A percentile compares a stretch with the other conserved stretches of the same genome.
Evolutionary conservation across 2,888 invertebrate species (phyloP).

Genomic region (Heliconius cydno): DNA sequence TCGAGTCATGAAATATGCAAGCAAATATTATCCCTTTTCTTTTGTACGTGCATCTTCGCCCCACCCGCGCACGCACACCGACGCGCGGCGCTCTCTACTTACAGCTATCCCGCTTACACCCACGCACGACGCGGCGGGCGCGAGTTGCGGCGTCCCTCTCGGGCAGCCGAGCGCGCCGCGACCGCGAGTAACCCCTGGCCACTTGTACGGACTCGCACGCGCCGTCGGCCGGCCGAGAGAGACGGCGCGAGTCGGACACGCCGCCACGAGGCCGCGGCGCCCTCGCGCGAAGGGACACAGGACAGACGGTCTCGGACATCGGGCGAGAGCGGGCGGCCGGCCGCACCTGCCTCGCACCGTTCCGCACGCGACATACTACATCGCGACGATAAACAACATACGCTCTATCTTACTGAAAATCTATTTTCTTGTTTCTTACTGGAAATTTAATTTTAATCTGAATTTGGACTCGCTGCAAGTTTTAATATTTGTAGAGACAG

Average conservation of each 20-base stretch:
- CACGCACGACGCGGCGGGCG: conserved; percentile 55
- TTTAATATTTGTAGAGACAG: conserved; percentile 54
- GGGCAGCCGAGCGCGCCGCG: conserved; percentile 76
- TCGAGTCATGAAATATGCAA: conserved; percentile 84
- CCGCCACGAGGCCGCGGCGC: conserved; percentile 80
- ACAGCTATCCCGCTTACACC: conserved; percentile 68
- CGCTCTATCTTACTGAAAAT: conserved; percentile 53
- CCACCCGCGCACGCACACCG: conserved; percentile 83
- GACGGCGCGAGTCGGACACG: conserved; percentile 68
- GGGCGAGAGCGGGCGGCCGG: conserved; percentile 83
- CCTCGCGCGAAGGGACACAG: conserved; percentile 83
- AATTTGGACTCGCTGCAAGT: conserved; percentile 49
- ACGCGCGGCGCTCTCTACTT: conserved; percentile 78
- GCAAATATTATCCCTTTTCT: conserved; percentile 84
- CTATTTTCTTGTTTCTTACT: conserved; percentile 47
- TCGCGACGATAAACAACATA: conserved; percentile 73
- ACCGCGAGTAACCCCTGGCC: conserved; percentile 84
- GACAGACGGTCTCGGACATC: conserved; percentile 84
- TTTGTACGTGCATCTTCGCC: conserved; percentile 83
- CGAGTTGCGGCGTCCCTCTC: conserved; percentile 71
- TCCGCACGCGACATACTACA: conserved; percentile 73
- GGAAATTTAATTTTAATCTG: conserved; percentile 50
- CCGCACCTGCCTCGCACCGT: conserved; percentile 77
- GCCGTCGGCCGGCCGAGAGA: conserved; percentile 81
- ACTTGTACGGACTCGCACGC: conserved; percentile 82